A percentile compares a stretch with the other conserved stretches of the same genome.
Evolutionary conservation across 2,888 invertebrate genomes (phyloP).

Genomic region (Lordiphosa fenestrarum): DNA sequence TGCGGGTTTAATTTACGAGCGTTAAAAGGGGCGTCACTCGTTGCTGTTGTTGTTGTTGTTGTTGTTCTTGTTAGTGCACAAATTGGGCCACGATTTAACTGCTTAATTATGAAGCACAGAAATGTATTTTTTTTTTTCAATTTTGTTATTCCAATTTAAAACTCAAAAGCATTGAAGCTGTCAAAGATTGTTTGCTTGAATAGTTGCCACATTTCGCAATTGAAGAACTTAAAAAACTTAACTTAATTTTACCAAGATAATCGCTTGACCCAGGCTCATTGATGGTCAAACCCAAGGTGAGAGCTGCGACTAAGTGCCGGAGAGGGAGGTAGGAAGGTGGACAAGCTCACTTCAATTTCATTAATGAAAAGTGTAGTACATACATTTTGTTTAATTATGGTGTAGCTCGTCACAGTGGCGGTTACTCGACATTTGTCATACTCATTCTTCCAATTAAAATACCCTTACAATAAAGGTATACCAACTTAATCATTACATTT

Average conservation of each 20-base stretch:
- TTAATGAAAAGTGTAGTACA: slow-evolving; percentile 35
- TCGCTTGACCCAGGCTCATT: slow-evolving; percentile 27
- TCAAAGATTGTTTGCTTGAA: slow-evolving; percentile 48
- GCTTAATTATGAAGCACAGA: slow-evolving; percentile 65
- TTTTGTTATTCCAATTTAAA: slow-evolving; percentile 54
- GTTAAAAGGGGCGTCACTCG: slow-evolving; percentile 47
- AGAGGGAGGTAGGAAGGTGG: slow-evolving; percentile 7
- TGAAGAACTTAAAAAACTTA: slow-evolving; percentile 4
- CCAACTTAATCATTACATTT: too few species aligned
- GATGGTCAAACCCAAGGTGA: slow-evolving; percentile 17
- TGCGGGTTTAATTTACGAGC: slow-evolving; percentile 57
- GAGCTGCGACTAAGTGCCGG: slow-evolving; percentile 6
- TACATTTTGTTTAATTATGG: slow-evolving; percentile 4
- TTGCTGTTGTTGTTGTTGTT: slow-evolving; percentile 18
- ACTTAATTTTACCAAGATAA: slow-evolving; percentile 29
- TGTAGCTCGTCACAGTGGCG: slow-evolving; percentile 32
- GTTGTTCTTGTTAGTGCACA: slow-evolving; percentile 18
- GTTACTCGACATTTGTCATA: slow-evolving; percentile 10
- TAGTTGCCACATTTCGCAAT: slow-evolving; percentile 18
- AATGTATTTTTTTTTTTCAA: slow-evolving; percentile 23
- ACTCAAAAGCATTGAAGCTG: slow-evolving; percentile 58
- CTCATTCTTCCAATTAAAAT: slow-evolving; percentile 8
- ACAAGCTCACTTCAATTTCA: slow-evolving; percentile 45
- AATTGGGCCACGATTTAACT: slow-evolving; percentile 33
- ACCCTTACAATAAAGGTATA: too few species aligned